Evolutionary conservation across 2,888 invertebrate genomes (phyloP), one percentile per base, ranked within the genome.

Genomic region (Helicoverpa assulta): DNA sequence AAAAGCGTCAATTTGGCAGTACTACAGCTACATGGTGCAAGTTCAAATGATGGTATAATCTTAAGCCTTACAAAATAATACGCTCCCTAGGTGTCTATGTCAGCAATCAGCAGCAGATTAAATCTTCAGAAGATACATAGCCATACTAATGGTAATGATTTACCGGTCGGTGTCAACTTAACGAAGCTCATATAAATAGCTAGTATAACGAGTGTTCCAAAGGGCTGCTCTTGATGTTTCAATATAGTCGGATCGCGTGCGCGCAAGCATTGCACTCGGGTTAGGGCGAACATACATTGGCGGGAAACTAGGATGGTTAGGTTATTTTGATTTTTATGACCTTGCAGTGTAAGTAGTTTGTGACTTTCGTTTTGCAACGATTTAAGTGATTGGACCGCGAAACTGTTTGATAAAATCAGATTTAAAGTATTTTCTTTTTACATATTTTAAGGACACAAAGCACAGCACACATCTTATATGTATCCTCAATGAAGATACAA

Each of bases 241-340:
- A 85, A 89, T 87, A 87, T 90, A 83, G 83, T 85, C 57, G 72
- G 80, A 90, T 91, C 88, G 91, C 91, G 91, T 91, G 91, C 88
- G 89, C 89, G 37, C 70, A 89, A 88, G 88, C 86, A 77, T 75
- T 78, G 81, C 80, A 73, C 74, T 80, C 63, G 26, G 14, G 52
- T 79, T 59, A 78, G 66, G 83, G 60, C 47, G 61, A 8, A 54
- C 37, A 18, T 33, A 70, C 52, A 77, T 29, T 43, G 56, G 19
- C n/a, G 47, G 47, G n/a, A 19, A 16, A 43, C 4, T 19, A n/a
- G 6, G 18, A 29, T 6, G 26, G n/a, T 51, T 19, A 21, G 54
- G 53, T 57, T 60, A 66, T 7, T 59, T 0, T 16, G 18, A 21
- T 33, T 12, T 5, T 21, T 37, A 40, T 33, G 8, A 33, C 33